Percentiles rank a stretch among this genome's conserved stretches.
Evolutionary conservation across 1,140 invertebrate genomes (phyloP).

Genomic region (Zaprionus camerounensis): DNA sequence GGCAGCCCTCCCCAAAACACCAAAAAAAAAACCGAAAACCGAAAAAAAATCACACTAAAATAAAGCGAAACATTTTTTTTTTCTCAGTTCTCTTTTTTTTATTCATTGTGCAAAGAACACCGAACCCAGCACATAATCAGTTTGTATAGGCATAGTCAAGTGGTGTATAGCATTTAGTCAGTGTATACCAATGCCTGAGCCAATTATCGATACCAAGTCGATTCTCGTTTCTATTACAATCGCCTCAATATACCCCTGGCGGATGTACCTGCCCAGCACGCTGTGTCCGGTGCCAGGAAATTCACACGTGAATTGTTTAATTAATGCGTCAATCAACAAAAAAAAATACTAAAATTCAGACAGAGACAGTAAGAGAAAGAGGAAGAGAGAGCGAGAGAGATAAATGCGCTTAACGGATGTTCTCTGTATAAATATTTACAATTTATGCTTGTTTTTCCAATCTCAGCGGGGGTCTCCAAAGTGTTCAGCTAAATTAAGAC

Average conservation of each 20-base stretch:
- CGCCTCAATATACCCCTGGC: not conserved
- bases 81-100: slow-evolving; percentile 5
- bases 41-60: slow-evolving; percentile 34
- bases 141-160: slow-evolving; percentile 16
- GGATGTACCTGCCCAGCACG: slow-evolving; percentile 40
- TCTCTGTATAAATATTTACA: slow-evolving; percentile 31
- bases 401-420: slow-evolving; percentile 47
- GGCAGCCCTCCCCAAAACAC: slow-evolving; percentile 37
- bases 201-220: slow-evolving; percentile 7
- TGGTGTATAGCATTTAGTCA: not conserved
- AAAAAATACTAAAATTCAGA: slow-evolving; percentile 26
- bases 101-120: slow-evolving; percentile 23
- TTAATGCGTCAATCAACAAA: slow-evolving; percentile 43
- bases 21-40: not conserved
- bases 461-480: not conserved
- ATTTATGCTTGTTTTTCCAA: slow-evolving; percentile 20
- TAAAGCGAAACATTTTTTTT: slow-evolving; percentile 36
- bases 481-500: not conserved
- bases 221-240: slow-evolving; percentile 26
- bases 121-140: slow-evolving; percentile 19
- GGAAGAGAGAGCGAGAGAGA: not conserved
- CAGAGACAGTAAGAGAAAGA: not conserved
- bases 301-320: slow-evolving; percentile 68
- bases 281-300: slow-evolving; percentile 51
- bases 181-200: not conserved